A percentile compares a stretch with the other conserved stretches of the same genome.
Conservation (phyloP, 2,113 vertebrate species). For the Chamaea fasciata region DNA sequence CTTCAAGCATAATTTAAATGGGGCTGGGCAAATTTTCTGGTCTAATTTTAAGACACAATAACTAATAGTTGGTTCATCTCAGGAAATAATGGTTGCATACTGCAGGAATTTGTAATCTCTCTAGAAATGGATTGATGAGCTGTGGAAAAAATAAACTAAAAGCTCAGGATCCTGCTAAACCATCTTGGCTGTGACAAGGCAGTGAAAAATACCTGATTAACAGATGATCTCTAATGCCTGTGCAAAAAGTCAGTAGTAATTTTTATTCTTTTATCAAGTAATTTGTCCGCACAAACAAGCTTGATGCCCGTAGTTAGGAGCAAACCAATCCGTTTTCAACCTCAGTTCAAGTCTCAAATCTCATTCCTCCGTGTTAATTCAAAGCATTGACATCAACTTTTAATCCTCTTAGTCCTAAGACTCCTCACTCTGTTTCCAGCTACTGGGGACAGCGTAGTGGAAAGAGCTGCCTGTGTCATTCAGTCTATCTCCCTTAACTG, state of each 20-base stretch:
- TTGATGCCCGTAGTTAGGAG: not conserved
- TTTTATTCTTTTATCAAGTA: not conserved
- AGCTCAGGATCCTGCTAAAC: not conserved
- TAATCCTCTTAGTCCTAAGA: not conserved
- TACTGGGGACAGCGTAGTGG: not conserved
- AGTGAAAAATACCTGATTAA: not conserved
- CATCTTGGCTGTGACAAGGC: not conserved
- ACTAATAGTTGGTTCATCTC: not conserved
- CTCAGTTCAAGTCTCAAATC: not conserved
- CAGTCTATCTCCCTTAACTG: not conserved
- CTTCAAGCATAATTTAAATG: not conserved
- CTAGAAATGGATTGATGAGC: not conserved
- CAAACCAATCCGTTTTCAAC: not conserved
- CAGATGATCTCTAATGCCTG: not conserved
- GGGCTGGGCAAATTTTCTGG: not conserved
- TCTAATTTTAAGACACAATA: slow-evolving; percentile 8
- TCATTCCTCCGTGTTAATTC: not conserved
- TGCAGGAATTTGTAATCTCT: not conserved
- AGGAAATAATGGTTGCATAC: not conserved
- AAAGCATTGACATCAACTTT: not conserved
- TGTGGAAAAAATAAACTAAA: not conserved
- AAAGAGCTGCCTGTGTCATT: not conserved
- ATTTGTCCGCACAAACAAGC: not conserved
- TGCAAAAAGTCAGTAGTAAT: not conserved
- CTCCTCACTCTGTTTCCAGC: not conserved